Base-by-base conservation (phyloP, 2,888 invertebrate genomes). In the Druceiella hillmani region DNA sequence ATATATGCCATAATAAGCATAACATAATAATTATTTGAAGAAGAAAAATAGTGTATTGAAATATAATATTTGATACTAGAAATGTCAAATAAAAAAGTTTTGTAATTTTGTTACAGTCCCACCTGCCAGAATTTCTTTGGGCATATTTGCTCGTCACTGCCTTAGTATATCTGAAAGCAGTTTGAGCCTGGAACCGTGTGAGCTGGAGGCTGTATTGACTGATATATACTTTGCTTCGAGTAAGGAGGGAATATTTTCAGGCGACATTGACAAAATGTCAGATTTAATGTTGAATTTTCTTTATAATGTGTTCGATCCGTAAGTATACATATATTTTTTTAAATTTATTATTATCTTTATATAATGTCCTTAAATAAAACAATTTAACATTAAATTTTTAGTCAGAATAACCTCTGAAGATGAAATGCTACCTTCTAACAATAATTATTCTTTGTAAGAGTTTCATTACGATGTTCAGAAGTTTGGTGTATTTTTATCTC, bases 211-310 rank as follows among this genome's bases (percentile, higher is more conserved):
- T 29, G 76, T 87, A 10, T 62, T 88, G 4, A 78, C 77, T 2
- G 85, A 86, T 52, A 81, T 87, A 44, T 84, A 79, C 56, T 83
- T 82, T 65, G 83, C 82, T 12, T 77, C 81, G 0, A 76, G 79
- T 51, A 83, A 83, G 52, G 80, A 81, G 54, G 75, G 75, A 28
- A 58, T 76, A 38, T 74, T 72, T 31, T 68, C 68, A 50, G 78
- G 77, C 33, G 76, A 82, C 52, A 70, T 80, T 15, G 79, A 81
- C 54, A 56, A 76, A 43, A 70, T 75, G 13, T 78, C 80, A 22
- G 81, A 83, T 56, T 57, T 82, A 39, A 63, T 79, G 51, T 67
- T 81, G 34, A 80, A 79, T 61, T 75, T 82, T 47, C 61, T 85
- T 38, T 67, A 81, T 15, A 79, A 80, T 62, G 68, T 79, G 48